A percentile compares a stretch with the other conserved stretches of the same genome.
Conservation (phyloP, 2,888 invertebrate genomes). For the Diachrysia chrysitis region DNA sequence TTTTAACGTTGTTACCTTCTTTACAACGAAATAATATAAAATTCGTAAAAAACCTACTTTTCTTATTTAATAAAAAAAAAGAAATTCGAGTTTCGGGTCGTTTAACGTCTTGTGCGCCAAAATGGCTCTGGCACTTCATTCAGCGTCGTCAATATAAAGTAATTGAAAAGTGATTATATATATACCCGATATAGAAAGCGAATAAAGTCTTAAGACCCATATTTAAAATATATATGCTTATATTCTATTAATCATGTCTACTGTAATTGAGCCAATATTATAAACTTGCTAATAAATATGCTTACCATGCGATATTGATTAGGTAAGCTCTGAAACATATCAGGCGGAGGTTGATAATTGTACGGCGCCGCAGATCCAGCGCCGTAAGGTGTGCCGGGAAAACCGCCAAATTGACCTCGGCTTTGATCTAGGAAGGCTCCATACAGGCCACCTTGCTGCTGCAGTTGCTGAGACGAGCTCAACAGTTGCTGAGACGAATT, state of each 20-base stretch:
- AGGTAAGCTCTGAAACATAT: conserved; percentile 86
- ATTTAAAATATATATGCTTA: neutral
- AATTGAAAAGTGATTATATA: too few relatives aligned
- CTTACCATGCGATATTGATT: conserved; percentile 86
- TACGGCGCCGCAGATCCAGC: conserved; percentile 92
- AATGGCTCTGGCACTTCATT: too few relatives aligned
- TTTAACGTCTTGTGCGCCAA: too few relatives aligned
- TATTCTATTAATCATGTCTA: neutral
- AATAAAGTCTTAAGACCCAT: too few relatives aligned
- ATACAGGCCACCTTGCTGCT: conserved; percentile 93
- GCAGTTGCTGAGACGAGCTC: conserved; percentile 89
- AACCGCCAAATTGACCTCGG: conserved; percentile 94
- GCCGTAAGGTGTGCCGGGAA: conserved; percentile 92
- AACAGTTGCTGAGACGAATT: conserved; percentile 92
- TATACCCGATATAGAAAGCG: too few relatives aligned
- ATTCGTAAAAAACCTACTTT: too few relatives aligned
- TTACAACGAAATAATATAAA: too few relatives aligned
- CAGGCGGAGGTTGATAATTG: conserved; percentile 92
- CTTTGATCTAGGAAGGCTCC: conserved; percentile 94
- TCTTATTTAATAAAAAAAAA: too few relatives aligned
- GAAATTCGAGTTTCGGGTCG: too few relatives aligned
- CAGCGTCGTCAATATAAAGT: too few relatives aligned
- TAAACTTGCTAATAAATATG: conserved; percentile 6
- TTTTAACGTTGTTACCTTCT: too few relatives aligned
- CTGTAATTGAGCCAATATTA: neutral